Base-by-base conservation (phyloP, 2,797 vertebrate genomes). In the Sebastes steindachneri region DNA sequence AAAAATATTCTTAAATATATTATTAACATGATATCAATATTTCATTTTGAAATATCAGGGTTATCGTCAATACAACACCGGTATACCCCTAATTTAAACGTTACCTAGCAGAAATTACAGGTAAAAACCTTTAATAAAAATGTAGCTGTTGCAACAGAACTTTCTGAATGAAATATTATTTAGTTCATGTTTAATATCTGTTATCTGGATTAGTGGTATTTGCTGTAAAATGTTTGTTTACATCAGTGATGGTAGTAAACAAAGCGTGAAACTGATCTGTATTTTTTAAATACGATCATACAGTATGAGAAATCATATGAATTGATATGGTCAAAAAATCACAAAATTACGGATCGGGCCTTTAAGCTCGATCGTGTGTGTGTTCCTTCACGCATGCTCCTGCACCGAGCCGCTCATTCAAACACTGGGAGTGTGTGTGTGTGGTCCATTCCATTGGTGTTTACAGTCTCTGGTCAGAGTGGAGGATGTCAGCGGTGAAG, bases 381-480 rank as follows among this genome's bases (percentile, higher is more conserved):
- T 58, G 35, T 74, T 57, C 33, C n/a, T 74, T 74, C 51, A 28
- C 25, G 33, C 59, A 72, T 76, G 67, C 54, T 60, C 35, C 31
- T 59, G 74, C 68, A 75, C 35, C 12, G 33, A 37, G 63, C 64
- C 59, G 76, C 69, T 88, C 41, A 33, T 66, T 82, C 59, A 82
- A 55, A 84, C 78, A 69, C 33, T 68, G 64, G n/a, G 79, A 65
- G 75, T 68, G 87, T 90, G 87, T 88, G 88, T 87, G 89, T 90
- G 90, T 90, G 91, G 88, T 92, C 87, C 85, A 84, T 86, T 86
- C 82, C 68, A 60, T 6, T 82, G 81, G 80, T 87, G 86, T 89
- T 89, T 87, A 89, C 89, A 86, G 89, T 87, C 84, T 83, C 67
- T 85, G 91, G 87, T 84, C 79, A 77, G 74, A 82, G 78, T 67